Base-by-base conservation (phyloP, 1,140 invertebrate genomes). In the Diuraphis noxia region DNA sequence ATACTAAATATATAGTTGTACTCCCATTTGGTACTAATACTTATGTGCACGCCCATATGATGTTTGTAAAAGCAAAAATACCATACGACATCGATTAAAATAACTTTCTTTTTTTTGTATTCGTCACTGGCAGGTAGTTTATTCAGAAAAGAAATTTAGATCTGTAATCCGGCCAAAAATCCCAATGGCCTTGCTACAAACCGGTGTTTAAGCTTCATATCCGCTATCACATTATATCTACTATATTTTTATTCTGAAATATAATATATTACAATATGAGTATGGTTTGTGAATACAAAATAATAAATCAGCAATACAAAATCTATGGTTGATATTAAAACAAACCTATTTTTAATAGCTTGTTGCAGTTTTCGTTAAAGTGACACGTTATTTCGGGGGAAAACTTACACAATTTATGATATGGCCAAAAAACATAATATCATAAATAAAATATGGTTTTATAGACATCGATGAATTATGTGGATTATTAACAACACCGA, bases 31-130 rank as follows among this genome's bases (percentile, higher is more conserved):
- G 56, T 63, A 13, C n/a, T 63, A n/a, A 63, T 63, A 63, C 4
- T 63, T 9, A 63, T n/a, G 56, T 63, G 30, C 30, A 63, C 56
- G 56, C 56, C 56, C 56, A 72, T 72, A 19, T 19, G 13, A n/a
- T 72, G 56, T 72, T 72, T 72, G 56, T 72, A 72, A 72, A 72
- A 72, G 56, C 56, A 72, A 72, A 72, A 72, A 72, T 72, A n/a
- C 30, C 56, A 72, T 72, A 72, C n/a, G 56, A 72, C 56, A 72
- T 72, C 56, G 56, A n/a, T 72, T 72, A n/a, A 72, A n/a, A n/a
- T n/a, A 72, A 72, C 56, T 72, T 72, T 72, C 56, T 72, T 72
- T 72, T 72, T 72, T 72, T 72, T 21, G 30, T 72, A 72, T 34
- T n/a, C 56, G 30, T 72, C 56, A n/a, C 13, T n/a, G 56, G 56